phyloP scores from a whole-genome alignment of 2,113 vertebrate species.

The Oriolus oriolus region DNA sequence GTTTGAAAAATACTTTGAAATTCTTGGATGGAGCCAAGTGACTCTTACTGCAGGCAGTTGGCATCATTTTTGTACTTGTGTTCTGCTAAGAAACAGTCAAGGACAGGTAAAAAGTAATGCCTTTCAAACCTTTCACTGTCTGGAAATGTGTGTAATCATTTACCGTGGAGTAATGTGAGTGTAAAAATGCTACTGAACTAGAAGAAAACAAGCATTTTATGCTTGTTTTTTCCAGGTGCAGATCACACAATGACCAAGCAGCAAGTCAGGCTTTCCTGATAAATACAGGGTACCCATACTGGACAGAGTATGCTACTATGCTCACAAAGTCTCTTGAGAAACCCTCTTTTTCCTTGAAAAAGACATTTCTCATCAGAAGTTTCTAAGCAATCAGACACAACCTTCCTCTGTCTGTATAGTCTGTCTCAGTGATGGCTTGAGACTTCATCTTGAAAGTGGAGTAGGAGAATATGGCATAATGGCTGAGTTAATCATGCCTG shows the following conservation, averaged over 20 bases:
- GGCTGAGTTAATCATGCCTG: neutral
- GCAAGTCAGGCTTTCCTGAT: neutral
- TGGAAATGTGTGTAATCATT: conserved; percentile 35
- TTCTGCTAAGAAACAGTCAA: neutral
- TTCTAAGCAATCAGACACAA: neutral
- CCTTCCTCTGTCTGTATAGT: neutral
- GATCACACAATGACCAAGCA: neutral
- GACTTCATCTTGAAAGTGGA: neutral
- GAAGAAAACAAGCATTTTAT: conserved; percentile 32
- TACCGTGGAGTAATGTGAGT: neutral
- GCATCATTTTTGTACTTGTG: neutral
- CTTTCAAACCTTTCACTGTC: neutral
- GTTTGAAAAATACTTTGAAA: neutral
- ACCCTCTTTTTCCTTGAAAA: neutral
- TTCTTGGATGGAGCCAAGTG: neutral
- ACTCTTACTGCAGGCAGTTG: neutral
- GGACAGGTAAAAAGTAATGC: neutral
- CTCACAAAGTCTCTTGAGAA: neutral
- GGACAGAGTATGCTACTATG: neutral
- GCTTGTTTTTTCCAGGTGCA: conserved; percentile 6
- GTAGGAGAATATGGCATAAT: neutral
- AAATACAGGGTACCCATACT: neutral
- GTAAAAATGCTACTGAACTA: conserved; percentile 8
- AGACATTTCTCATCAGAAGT: neutral
- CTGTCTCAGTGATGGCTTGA: neutral